These are phyloP conservation scores for Daboia siamensis DNA, from an alignment of 2,113 vertebrate species.

Conservation along the genomic window DNA sequence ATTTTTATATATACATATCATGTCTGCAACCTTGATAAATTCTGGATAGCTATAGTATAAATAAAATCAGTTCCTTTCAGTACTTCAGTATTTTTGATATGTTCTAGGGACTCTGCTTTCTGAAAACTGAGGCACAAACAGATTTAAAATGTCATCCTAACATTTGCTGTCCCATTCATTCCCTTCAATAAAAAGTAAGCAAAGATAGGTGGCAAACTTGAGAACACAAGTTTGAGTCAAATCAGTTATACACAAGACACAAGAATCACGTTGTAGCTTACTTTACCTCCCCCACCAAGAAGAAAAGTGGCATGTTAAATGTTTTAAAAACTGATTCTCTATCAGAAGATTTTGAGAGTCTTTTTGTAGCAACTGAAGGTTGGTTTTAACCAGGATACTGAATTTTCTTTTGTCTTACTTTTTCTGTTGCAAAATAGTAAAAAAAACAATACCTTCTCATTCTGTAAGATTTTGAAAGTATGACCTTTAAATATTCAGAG, in stretches of 20 bases:
- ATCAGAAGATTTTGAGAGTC: conserved; percentile 7
- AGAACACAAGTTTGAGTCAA: conserved; percentile 57
- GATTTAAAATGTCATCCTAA: conserved; percentile 43
- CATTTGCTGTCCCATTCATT: conserved; percentile 61
- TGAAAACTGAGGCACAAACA: conserved; percentile 39
- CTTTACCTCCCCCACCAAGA: background rate
- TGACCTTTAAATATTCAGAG: background rate
- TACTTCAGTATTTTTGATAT: conserved; percentile 38
- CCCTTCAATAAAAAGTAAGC: conserved; percentile 57
- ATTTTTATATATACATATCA: background rate
- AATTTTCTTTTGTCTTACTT: background rate
- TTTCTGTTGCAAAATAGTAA: background rate
- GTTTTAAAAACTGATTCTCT: background rate
- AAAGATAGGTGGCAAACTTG: conserved; percentile 39
- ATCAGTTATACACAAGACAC: conserved; percentile 36
- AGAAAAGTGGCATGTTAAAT: background rate
- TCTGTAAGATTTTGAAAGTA: background rate
- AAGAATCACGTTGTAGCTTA: background rate
- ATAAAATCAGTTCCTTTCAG: background rate
- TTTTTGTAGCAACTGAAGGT: conserved; percentile 27
- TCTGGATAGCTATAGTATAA: background rate
- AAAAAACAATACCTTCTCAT: background rate
- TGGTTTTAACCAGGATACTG: background rate
- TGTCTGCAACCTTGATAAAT: background rate
- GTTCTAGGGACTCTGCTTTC: conserved; percentile 50